Evolutionary conservation across 2,113 vertebrate species (phyloP), one percentile per base, ranked within the genome.

Genomic region (Abramis brama): DNA sequence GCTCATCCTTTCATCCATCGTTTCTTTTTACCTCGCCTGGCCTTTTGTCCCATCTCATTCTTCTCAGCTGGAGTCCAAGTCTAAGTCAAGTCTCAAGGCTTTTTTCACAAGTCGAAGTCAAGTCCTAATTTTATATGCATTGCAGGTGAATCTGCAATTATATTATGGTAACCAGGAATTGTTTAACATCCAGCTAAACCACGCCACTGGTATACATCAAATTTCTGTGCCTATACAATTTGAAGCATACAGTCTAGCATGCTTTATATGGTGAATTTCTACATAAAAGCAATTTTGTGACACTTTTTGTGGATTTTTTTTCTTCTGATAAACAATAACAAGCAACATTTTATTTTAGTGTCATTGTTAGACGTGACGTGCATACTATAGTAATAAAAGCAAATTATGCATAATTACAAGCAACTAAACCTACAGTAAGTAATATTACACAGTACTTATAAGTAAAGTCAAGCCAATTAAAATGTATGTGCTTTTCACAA

Each of bases 1-100:
- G 88, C 90, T 91, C 89, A 89, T 86, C 89, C 89, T 90, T 93
- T 91, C 91, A 84, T 91, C 91, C 90, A 90, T 89, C 89, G 85
- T 45, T 83, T 76, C 64, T 23, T 89, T 89, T 91, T 79, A 55
- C 86, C 21, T 89, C 75, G 79, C 86, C 83, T 84, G 88, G 70
- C 91, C 89, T 87, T 91, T 90, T 93, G 92, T 88, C 80, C 77
- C 85, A 77, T 68, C 87, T 83, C 86, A 21, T 77, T 77, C 27
- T 77, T 55, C 75, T 30, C 50, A 77, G 50, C 27, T 30, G 75
- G 75, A 55, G 75, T 5, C 75, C 50, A 57, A 76, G 74, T 76
- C 74, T 10, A 27, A 52, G 75, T 50, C 45, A 50, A 77, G 74
- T 52, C 74, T 77, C 47, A 17, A 52, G 13, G 30, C 45, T 76